Evolutionary conservation across 2,888 invertebrate genomes (phyloP), one percentile per base, ranked within the genome.

Genomic region (Myopa tessellatipennis): DNA sequence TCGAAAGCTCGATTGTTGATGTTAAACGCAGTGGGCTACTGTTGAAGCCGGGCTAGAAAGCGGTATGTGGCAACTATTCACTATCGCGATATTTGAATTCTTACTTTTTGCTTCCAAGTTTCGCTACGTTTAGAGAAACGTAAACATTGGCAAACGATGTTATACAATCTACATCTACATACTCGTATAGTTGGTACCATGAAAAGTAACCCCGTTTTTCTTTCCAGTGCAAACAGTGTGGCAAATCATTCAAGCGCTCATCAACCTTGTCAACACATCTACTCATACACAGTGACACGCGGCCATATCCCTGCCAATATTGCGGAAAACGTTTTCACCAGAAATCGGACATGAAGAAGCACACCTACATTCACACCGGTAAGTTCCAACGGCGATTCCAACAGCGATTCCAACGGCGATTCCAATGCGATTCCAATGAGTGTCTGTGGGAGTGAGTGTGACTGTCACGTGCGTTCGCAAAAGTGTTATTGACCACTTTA

Each of bases 291-390:
- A 97, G 97, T 80, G 98, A 98, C 90, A 98, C 98, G 63, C 91
- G 98, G 85, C 98, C 98, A 4, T 99, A 98, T 90, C 98, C 98
- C n/a, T 99, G 98, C 89, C 96, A 97, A 89, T 99, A 97, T 90
- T 99, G 99, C 89, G 90, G 90, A 78, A 89, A 89, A 81, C 87
- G 90, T 72, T 89, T 89, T 82, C 89, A 89, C 82, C 89, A 89
- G 72, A 89, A 89, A 83, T 89, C 89, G 78, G 99, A 99, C 90
- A 99, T 99, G 99, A 99, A 99, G 92, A 99, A 99, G 87, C 99
- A 99, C 90, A 99, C 98, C n/a, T 99, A 98, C 88, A 99, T 95
- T 82, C 95, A 95, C 88, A 96, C 95, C 84, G 95, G 95, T 95
- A 87, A 91, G 75, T 75, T n/a, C 55, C 38, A 26, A n/a, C 4